phyloP scores from a whole-genome alignment of 2,113 vertebrate genomes.

The Podarcis muralis region DNA sequence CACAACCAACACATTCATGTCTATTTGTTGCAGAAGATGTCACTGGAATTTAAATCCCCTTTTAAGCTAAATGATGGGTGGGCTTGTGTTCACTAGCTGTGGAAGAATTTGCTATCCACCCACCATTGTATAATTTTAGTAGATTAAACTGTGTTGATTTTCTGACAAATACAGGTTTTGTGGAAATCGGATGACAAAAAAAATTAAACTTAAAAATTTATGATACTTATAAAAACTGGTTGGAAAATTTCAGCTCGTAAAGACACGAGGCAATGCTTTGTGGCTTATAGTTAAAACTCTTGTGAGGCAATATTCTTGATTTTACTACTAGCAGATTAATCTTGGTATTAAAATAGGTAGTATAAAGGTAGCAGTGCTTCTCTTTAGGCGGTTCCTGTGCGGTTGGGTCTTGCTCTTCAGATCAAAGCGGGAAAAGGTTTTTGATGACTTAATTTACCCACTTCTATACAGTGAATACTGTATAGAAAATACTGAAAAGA shows the following conservation, averaged over 20 bases:
- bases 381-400: background rate
- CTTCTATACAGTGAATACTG: background rate
- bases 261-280: background rate
- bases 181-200: background rate
- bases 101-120: background rate
- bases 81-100: background rate
- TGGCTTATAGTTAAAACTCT: background rate
- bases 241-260: constrained; percentile 8
- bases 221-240: background rate
- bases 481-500: background rate
- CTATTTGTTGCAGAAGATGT: background rate
- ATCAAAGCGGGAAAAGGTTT: background rate
- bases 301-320: constrained; percentile 20
- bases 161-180: background rate
- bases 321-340: constrained; percentile 19
- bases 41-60: background rate
- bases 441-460: constrained; percentile 3
- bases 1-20: background rate
- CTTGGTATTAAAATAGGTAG: constrained; percentile 18
- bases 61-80: background rate
- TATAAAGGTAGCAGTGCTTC: background rate
- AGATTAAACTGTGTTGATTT: background rate
- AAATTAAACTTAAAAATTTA: background rate
- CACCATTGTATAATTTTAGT: background rate
- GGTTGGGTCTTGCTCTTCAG: background rate